Base-by-base conservation (phyloP, 1,140 invertebrate genomes). In the Drosophila saltans region DNA sequence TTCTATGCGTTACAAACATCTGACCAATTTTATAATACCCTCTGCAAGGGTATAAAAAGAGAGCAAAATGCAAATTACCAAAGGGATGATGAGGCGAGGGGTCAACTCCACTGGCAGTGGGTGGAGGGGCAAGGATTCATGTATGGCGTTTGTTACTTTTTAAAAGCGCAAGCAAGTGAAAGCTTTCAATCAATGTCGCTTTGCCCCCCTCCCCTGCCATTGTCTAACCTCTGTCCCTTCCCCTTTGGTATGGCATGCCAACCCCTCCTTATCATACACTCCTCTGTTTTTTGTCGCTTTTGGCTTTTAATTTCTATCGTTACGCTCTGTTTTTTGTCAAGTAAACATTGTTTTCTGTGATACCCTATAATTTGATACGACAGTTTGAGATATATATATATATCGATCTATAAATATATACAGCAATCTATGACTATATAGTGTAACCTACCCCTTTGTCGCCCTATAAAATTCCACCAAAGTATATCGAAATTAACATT, bases 161-260 rank as follows among this genome's bases (percentile, higher is more conserved):
- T 85, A 73, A 78, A 84, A 85, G 79, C 78, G 81, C 78, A 85
- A 83, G 73, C 81, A 84, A 85, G 81, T 81, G 81, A 84, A 84
- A 84, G 81, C 81, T 85, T 84, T 84, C 81, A 84, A 84, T 84
- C 81, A 84, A 78, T 84, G 70, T 84, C 75, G 78, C 52, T 77
- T 45, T 28, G 2, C 28, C 4, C 21, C 74, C 33, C 40, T 26
- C 10, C 48, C 3, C n/a, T 7, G 21, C 52, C 59, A 36, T 33
- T 26, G 10, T 16, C 24, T 24, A 21, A 24, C 45, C 45, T 21
- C 28, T 26, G 24, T 10, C n/a, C 8, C 39, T 16, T n/a, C 30
- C 10, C 39, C 10, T 48, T 40, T 16, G 16, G 16, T 16, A 16
- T 16, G 24, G 2, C 67, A 11, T 1, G 36, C 21, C 36, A 21